Evolutionary conservation across 1,140 invertebrate genomes (phyloP), one percentile per base, ranked within the genome.

Genomic region (Dendrolimus kikuchii): DNA sequence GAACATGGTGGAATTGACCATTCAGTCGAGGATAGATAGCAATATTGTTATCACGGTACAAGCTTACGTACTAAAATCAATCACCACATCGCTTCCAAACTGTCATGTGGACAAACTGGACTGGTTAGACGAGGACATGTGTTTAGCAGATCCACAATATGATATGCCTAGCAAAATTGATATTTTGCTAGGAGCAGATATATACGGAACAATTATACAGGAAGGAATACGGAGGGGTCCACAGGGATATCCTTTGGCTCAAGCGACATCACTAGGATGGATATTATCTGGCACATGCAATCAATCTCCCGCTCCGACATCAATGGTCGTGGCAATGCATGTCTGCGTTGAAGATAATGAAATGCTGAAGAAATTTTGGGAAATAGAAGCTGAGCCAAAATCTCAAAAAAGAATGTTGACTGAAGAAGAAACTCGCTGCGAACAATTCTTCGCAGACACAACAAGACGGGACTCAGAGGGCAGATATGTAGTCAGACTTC

Each of bases 401-500:
- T 36, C 7, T 10, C 40, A 53, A 9, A 51, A 60, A 40, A 53
- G 47, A 46, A 48, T 43, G 48, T 49, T 67, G 7, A 63, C 66
- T 5, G 43, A 53, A n/a, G 58, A 64, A 54, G 72, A 74, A 59
- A 6, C 44, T 49, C 23, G 7, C 38, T 71, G 65, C 59, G 67
- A 75, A 61, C 43, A 55, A 38, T 46, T 65, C 6, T 76, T 61
- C 53, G 43, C 53, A 43, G 40, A 49, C 9, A 71, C 61, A 8
- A 55, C 51, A 5, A 51, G 7, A 5, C 57, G 64, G 56, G 45
- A 60, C 41, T 8, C 46, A 37, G 59, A 64, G 40, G 72, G 73
- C 23, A 57, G 72, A 57, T 79, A 64, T 51, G 47, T 73, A n/a
- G 77, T 80, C 7, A 53, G 44, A 38, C 55, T 81, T 36, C 75